Conservation (phyloP, 2,888 invertebrate species). For the Zeuzera pyrina region DNA sequence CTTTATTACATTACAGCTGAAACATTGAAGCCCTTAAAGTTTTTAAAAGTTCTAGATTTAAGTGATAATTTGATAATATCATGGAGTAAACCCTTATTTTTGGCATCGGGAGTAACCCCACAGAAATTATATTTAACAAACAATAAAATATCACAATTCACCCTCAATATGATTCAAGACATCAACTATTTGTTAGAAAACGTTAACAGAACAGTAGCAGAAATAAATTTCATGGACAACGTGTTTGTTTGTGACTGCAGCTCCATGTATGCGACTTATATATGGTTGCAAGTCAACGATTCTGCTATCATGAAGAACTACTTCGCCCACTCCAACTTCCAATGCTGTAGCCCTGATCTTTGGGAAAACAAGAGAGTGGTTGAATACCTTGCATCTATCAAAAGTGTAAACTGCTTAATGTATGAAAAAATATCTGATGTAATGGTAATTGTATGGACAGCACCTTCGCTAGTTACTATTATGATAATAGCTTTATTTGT, state of each 20-base stretch:
- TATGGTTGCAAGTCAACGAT: constrained; percentile 53
- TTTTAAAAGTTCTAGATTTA: constrained; percentile 59
- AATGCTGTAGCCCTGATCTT: constrained; percentile 56
- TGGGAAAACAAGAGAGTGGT: constrained; percentile 57
- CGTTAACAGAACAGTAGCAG: constrained; percentile 27
- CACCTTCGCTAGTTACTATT: constrained; percentile 45
- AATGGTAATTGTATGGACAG: constrained; percentile 54
- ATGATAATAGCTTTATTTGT: constrained; percentile 35
- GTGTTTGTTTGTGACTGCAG: constrained; percentile 71
- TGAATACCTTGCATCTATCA: constrained; percentile 52
- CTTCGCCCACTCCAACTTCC: constrained; percentile 43
- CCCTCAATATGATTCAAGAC: constrained; percentile 72
- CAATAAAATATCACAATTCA: constrained; percentile 72
- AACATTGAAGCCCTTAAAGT: constrained; percentile 51
- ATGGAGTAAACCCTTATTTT: constrained; percentile 69
- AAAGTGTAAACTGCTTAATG: constrained; percentile 46
- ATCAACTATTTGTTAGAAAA: constrained; percentile 54
- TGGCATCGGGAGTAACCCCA: constrained; percentile 51
- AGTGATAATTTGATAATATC: constrained; percentile 64
- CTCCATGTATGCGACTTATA: constrained; percentile 51
- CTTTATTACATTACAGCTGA: constrained; percentile 51
- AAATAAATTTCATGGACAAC: constrained; percentile 65
- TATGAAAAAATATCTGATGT: constrained; percentile 48
- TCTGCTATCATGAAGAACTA: constrained; percentile 37
- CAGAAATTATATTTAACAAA: constrained; percentile 48